Conservation (phyloP, 2,888 invertebrate genomes). For the Dermolepida albohirtum region DNA sequence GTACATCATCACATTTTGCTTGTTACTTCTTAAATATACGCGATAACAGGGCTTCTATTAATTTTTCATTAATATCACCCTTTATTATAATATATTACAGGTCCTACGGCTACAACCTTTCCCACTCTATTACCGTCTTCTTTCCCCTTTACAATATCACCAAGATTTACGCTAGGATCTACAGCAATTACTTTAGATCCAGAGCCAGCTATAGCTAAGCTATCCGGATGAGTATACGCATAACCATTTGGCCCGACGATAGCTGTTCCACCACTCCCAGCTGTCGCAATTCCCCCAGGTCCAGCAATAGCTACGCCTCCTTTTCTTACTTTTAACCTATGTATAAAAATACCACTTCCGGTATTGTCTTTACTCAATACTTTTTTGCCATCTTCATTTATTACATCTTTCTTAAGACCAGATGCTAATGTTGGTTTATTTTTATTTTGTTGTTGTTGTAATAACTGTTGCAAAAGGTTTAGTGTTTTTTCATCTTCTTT, state of each 20-base stretch:
- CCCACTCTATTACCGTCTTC: constrained; percentile 69
- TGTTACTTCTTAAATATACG: neutral
- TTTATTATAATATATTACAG: constrained; percentile 75
- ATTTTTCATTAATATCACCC: constrained; percentile 48
- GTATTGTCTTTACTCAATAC: constrained; percentile 62
- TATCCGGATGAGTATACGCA: constrained; percentile 81
- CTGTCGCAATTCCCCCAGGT: constrained; percentile 84
- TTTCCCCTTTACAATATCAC: constrained; percentile 65
- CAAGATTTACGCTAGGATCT: constrained; percentile 72
- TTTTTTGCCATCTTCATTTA: constrained; percentile 56
- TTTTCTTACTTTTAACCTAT: constrained; percentile 75
- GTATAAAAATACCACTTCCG: constrained; percentile 76
- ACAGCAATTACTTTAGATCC: constrained; percentile 78
- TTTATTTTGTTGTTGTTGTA: constrained; percentile 39
- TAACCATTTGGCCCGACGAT: constrained; percentile 84
- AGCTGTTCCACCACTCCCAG: constrained; percentile 82
- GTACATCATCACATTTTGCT: constrained; percentile 6
- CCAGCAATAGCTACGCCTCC: constrained; percentile 86
- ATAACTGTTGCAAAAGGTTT: constrained; percentile 25
- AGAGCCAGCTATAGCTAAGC: constrained; percentile 81
- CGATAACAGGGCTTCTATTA: neutral
- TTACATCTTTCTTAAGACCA: constrained; percentile 51
- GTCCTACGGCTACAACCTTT: constrained; percentile 79
- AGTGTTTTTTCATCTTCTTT: constrained; percentile 22
- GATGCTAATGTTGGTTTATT: constrained; percentile 33